Evolutionary conservation across 2,113 vertebrate species (phyloP).

Genomic region (Megaceryle torquata): DNA sequence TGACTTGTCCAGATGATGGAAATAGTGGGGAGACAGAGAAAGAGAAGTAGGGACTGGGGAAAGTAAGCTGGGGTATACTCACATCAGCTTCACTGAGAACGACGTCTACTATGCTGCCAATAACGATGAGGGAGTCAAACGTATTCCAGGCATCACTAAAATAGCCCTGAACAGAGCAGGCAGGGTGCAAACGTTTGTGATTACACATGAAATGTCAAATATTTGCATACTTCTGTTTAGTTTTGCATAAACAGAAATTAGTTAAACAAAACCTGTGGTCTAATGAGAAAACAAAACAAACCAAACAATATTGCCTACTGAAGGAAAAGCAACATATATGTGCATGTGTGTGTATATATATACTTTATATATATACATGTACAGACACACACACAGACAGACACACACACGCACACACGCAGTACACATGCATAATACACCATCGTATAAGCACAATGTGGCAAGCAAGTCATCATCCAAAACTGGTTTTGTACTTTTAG

Average conservation of each 20-base stretch:
- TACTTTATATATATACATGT: no score
- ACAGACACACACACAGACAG: not conserved
- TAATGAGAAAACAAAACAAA: conserved; percentile 66
- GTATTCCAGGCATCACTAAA: conserved; percentile 99
- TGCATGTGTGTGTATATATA: conserved; percentile 41
- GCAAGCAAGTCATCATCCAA: conserved; percentile 32
- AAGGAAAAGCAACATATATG: conserved; percentile 67
- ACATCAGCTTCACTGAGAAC: conserved; percentile 98
- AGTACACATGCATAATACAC: conserved; percentile 38
- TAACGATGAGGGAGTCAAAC: conserved; percentile 99
- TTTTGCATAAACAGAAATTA: conserved; percentile 75
- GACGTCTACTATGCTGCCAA: conserved; percentile 99
- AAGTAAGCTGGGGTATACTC: conserved; percentile 82
- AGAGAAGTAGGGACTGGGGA: conserved; percentile 51
- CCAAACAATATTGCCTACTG: conserved; percentile 68
- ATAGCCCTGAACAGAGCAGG: conserved; percentile 92
- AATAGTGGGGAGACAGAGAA: conserved; percentile 69
- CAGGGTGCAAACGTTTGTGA: conserved; percentile 81
- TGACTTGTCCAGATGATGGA: conserved; percentile 84
- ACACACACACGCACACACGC: not conserved
- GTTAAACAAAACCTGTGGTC: conserved; percentile 63
- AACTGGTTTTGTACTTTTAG: not conserved
- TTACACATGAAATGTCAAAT: conserved; percentile 72
- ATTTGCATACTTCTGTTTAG: conserved; percentile 72
- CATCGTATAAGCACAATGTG: not conserved